phyloP scores from a whole-genome alignment of 2,113 vertebrate genomes.

The Apodemus speciosus region DNA sequence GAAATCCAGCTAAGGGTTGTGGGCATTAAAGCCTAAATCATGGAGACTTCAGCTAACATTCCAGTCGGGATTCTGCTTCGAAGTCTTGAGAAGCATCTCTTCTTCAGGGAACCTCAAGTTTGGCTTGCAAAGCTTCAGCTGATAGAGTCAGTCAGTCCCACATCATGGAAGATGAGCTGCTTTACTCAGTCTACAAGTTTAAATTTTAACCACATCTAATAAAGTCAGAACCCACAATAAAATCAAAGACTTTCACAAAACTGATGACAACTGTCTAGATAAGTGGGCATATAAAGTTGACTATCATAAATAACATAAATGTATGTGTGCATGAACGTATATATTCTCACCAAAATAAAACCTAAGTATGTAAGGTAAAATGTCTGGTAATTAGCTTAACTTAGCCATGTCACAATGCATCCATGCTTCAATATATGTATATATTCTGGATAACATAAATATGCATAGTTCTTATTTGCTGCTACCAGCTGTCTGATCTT shows the following conservation, averaged over 20 bases:
- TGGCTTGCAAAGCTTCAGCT: background rate
- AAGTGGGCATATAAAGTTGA: background rate
- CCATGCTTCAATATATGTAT: background rate
- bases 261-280: background rate
- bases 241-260: background rate
- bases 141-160: no score
- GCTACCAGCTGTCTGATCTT: constrained; percentile 37
- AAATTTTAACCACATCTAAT: background rate
- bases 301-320: background rate
- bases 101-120: background rate
- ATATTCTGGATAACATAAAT: background rate
- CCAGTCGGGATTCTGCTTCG: background rate
- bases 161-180: background rate
- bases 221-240: background rate
- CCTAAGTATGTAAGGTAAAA: background rate
- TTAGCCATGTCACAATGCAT: background rate
- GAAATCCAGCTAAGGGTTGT: background rate
- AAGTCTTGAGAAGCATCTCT: background rate
- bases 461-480: background rate
- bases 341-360: background rate
- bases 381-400: background rate
- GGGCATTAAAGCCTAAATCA: background rate
- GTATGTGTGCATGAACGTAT: background rate
- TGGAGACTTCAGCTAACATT: background rate
- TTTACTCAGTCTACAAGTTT: background rate